Base-by-base conservation (phyloP, 2,888 invertebrate genomes). In the Torymus aiolomorphi region DNA sequence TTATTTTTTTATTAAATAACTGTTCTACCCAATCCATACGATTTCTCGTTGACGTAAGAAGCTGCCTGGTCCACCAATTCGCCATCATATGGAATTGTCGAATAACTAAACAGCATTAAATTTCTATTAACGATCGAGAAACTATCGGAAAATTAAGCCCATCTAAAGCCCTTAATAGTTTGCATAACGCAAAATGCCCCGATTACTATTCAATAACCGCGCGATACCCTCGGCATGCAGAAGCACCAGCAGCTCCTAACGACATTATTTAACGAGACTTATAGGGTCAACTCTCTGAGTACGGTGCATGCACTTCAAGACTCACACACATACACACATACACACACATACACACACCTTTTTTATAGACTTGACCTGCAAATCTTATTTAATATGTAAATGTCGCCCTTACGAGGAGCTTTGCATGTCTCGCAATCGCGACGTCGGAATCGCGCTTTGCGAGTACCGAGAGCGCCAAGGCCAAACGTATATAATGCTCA, bases 341-440 rank as follows among this genome's bases (percentile, higher is more conserved):
- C 3, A 24, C 24, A 24, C 24, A 24, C 24, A 3, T 24, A 24
- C 56, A 63, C 8, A 51, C 24, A 49, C 49, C 52, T 62, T 73
- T 63, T 75, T 54, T 49, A 75, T 59, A 20, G 74, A 31, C 66
- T 75, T 66, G 74, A 75, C 66, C 74, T 49, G 74, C 65, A 66
- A 75, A 75, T 75, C 59, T 67, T 67, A 75, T 75, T 67, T 67
- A 76, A 61, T 76, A 76, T 76, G 75, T 16, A 76, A 76, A 76
- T 76, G 61, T 76, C 52, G 10, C 59, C 42, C 18, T 31, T 67
- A 18, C 61, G 51, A 61, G 51, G 57, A 61, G 49, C 74, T 56
- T 61, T 67, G 75, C 75, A 76, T 67, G 67, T 31, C 20, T 61
- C 52, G 66, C 67, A 61, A 24, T 59, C 52, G 65, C 63, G 24